Base-by-base conservation (phyloP, 2,113 vertebrate species). In the Mustelus asterias region DNA sequence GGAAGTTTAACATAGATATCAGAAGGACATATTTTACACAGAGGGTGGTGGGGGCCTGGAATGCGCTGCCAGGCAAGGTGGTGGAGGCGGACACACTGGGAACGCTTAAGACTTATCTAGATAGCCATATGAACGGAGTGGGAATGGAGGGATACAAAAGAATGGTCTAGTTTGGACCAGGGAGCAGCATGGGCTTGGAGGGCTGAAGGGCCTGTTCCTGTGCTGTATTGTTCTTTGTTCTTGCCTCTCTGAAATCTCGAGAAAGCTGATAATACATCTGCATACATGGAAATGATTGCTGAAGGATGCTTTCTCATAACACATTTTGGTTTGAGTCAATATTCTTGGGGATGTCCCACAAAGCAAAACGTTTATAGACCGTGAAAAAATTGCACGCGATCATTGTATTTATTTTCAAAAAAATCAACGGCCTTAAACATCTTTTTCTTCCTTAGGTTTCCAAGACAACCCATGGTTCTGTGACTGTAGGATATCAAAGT, bases 391-490 rank as follows among this genome's bases (percentile, higher is more conserved):
- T 65, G 1, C 54, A 9, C 10, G 26, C 11, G 48, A 33, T 89
- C 24, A 58, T 65, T 60, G 33, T 33, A 41, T n/a, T 10, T 8
- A 37, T 88, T 88, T 88, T 85, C 16, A 10, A 20, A 20, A 80
- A 83, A 44, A 41, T 9, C 29, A 89, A 89, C 33, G 26, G 41
- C 14, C 20, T 26, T 33, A 5, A 11, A 0, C 60, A 95, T 96
- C 20, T 13, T 33, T 58, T 96, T 80, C 92, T 95, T 95, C 0
- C 95, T 95, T 96, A 99, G 99, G 99, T 96, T 97, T 99, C 20
- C 99, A 99, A 96, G 99, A 99, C 96, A 99, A 99, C 96, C 98
- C 98, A 1, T 99, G 99, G 99, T 98, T 98, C 96, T 99, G 99
- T 96, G 98, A 99, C 97, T 99, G 99, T 95, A 98, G 98, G 96